Base-by-base conservation (phyloP, 2,888 invertebrate genomes). In the Peribatodes rhomboidaria region DNA sequence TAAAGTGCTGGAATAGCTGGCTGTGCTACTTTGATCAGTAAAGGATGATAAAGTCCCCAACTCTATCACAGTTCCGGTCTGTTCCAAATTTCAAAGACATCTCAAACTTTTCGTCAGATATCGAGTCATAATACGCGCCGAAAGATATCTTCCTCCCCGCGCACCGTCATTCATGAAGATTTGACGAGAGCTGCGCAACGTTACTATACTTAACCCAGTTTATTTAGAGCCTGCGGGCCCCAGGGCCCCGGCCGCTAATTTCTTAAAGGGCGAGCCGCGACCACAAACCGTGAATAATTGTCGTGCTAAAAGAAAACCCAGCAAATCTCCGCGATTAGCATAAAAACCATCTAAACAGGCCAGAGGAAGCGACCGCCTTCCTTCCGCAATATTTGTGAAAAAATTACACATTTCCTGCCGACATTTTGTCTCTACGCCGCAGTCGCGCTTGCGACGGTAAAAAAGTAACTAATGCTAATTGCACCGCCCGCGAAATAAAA, bases 311-410 rank as follows among this genome's bases (percentile, higher is more conserved):
- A 89, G 87, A 89, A 89, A 89, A 80, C 84, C 85, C 87, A 83
- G 87, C 86, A 88, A 92, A 92, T 90, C 89, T 87, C 83, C 77
- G 65, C 84, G 88, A 93, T 93, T 93, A 92, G 82, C 92, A 93
- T 93, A 92, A 93, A 92, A 92, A 89, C 85, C 90, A 88, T 84
- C 91, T 90, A 90, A 92, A 90, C 91, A 88, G 89, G 77, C 87
- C 80, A 84, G 76, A 84, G 89, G 90, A 91, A 88, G 87, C 85
- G 82, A 82, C 81, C 84, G 88, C 73, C 88, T 91, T 90, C 92
- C 92, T 93, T 92, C 92, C 92, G 90, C 86, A 83, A 88, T 91
- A 90, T 90, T 92, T 91, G 89, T 86, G 87, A 89, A 90, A 90
- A 92, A 92, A 90, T 90, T 88, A 89, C 89, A 86, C 86, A 83